phyloP scores from a whole-genome alignment of 2,113 vertebrate species.

The Triplophysa rosa region DNA sequence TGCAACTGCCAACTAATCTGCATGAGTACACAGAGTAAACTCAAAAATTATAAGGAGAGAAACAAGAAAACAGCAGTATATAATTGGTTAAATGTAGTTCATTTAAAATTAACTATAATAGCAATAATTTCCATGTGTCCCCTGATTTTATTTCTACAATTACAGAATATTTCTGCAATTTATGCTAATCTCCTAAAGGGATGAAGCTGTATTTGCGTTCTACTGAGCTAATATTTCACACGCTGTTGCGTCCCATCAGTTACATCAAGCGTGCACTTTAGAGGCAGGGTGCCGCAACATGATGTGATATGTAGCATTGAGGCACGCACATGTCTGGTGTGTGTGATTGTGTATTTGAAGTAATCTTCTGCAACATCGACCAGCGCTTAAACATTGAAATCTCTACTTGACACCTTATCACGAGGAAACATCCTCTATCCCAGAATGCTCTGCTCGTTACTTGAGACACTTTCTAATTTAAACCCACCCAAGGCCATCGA shows the following conservation, averaged over 20 bases:
- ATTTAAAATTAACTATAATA: too few species aligned
- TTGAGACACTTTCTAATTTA: not conserved
- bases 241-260: constrained; percentile 3
- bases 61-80: too few species aligned
- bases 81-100: too few species aligned
- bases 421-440: constrained; percentile 13
- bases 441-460: constrained; percentile 9
- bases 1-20: too few species aligned
- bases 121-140: not conserved
- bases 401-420: constrained; percentile 22
- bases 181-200: constrained; percentile 11
- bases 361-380: constrained; percentile 21
- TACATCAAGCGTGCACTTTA: constrained; percentile 6
- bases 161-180: constrained; percentile 12
- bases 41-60: too few species aligned
- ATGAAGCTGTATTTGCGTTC: not conserved
- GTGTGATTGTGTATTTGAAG: constrained; percentile 20
- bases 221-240: constrained; percentile 10
- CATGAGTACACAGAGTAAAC: too few species aligned
- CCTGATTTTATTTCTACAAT: not conserved
- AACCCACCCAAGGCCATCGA: not conserved
- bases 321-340: not conserved
- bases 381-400: not conserved
- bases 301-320: not conserved
- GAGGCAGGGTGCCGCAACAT: not conserved